Evolutionary conservation across 2,113 vertebrate species (phyloP).

Genomic region (Lophius piscatorius): DNA sequence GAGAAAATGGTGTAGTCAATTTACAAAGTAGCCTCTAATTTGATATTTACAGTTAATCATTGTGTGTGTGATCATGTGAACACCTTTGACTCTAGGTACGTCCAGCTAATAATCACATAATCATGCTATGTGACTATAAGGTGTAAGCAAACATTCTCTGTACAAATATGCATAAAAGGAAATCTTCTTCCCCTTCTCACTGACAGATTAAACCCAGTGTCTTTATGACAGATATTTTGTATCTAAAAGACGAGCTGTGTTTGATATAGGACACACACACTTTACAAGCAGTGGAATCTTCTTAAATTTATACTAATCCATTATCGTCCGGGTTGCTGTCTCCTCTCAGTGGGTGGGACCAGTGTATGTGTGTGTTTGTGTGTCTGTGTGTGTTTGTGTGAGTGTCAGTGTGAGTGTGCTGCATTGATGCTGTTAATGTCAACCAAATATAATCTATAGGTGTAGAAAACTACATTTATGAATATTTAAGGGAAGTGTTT

Average conservation of each 20-base stretch:
- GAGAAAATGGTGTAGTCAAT: no score
- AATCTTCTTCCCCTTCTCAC: conserved; percentile 8
- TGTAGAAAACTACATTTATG: background rate
- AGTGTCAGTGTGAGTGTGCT: conserved; percentile 9
- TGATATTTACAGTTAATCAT: no score
- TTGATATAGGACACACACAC: conserved; percentile 56
- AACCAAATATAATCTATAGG: background rate
- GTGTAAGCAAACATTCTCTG: no score
- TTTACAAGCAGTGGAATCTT: conserved; percentile 75
- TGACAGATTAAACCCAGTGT: conserved; percentile 42
- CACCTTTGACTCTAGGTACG: no score
- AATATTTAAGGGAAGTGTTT: no score
- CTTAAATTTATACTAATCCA: conserved; percentile 81
- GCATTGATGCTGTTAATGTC: conserved; percentile 9
- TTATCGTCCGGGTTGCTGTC: conserved; percentile 67
- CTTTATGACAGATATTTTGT: conserved; percentile 26
- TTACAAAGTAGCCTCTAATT: no score
- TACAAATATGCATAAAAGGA: background rate
- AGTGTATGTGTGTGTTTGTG: conserved; percentile 12
- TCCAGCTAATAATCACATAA: no score
- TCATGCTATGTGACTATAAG: no score
- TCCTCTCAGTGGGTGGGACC: conserved; percentile 17
- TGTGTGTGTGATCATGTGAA: no score
- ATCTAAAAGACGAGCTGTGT: conserved; percentile 50
- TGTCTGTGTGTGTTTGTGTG: conserved; percentile 14